Conservation (phyloP, 35 echinoderm and acorn worm species). For the Acanthaster planci region DNA sequence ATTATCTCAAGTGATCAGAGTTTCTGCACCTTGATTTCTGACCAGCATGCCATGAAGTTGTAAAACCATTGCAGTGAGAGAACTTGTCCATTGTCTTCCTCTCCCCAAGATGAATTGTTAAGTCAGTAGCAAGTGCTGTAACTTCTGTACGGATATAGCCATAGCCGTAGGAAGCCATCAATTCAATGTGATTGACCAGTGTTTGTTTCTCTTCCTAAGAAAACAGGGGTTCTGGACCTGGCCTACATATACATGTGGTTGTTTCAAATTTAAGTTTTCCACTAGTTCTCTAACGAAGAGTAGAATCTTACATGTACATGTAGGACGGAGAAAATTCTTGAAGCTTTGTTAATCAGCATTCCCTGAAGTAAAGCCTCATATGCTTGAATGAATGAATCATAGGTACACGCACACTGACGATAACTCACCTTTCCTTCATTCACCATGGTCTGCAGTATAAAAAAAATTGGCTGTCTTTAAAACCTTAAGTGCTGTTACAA, state of each 20-base stretch:
- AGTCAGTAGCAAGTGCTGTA: constrained; percentile 28
- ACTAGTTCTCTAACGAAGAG: constrained; percentile 1
- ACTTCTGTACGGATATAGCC: constrained; percentile 13
- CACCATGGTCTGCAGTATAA: too few species aligned
- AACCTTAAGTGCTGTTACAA: too few species aligned
- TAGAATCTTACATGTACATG: too few species aligned
- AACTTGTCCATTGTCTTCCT: neutral
- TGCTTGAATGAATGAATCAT: neutral
- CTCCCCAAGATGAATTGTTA: constrained; percentile 5
- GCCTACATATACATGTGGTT: too few species aligned
- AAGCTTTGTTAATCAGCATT: neutral
- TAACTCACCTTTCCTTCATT: too few species aligned
- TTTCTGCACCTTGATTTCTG: constrained; percentile 39
- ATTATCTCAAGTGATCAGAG: constrained; percentile 17
- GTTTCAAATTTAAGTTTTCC: neutral
- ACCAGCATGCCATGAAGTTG: constrained; percentile 31
- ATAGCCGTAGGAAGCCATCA: constrained; percentile 20
- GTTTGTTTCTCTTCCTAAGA: constrained; percentile 25
- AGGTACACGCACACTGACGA: too few species aligned
- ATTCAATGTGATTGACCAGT: constrained; percentile 27
- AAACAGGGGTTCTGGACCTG: constrained; percentile 11
- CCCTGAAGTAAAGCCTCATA: constrained; percentile 18
- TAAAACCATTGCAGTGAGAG: constrained; percentile 35
- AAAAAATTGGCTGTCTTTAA: too few species aligned
- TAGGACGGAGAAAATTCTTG: constrained; percentile 16